A percentile compares a stretch with the other conserved stretches of the same genome.
These are phyloP conservation scores for Drosophila auraria DNA, from an alignment of 1,140 invertebrate species.

Conservation along the genomic window DNA sequence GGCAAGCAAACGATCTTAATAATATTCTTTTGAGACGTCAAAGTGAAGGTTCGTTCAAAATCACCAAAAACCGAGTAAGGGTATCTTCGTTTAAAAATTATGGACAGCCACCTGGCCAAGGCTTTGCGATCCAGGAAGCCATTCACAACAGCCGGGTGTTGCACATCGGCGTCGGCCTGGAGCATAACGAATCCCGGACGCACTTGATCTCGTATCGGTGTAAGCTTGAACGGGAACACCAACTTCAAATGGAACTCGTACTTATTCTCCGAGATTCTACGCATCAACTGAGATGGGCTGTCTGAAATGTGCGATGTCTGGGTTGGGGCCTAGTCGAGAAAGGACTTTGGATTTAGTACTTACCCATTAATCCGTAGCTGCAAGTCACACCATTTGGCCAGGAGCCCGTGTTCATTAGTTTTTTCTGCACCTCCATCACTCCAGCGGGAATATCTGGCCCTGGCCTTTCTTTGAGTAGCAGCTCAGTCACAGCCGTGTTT, in stretches of 20 bases:
- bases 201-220: not conserved
- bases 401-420: no score
- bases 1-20: not conserved
- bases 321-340: no score
- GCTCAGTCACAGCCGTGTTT: no score
- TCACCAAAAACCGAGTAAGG: no score
- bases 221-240: not conserved
- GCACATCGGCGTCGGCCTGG: not conserved
- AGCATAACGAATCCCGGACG: not conserved
- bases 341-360: no score
- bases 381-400: no score
- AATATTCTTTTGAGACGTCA: rapidly evolving
- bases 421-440: no score
- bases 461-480: no score
- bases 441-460: no score
- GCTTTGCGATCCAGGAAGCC: not conserved
- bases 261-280: not conserved
- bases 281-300: not conserved
- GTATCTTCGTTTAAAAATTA: not conserved
- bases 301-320: not conserved
- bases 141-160: not conserved
- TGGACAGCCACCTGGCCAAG: not conserved
- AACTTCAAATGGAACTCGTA: not conserved
- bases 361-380: no score
- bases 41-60: not conserved